These are phyloP conservation scores for Enteromius fasciolatus DNA, from an alignment of 2,797 vertebrate genomes.

Conservation along the genomic window DNA sequence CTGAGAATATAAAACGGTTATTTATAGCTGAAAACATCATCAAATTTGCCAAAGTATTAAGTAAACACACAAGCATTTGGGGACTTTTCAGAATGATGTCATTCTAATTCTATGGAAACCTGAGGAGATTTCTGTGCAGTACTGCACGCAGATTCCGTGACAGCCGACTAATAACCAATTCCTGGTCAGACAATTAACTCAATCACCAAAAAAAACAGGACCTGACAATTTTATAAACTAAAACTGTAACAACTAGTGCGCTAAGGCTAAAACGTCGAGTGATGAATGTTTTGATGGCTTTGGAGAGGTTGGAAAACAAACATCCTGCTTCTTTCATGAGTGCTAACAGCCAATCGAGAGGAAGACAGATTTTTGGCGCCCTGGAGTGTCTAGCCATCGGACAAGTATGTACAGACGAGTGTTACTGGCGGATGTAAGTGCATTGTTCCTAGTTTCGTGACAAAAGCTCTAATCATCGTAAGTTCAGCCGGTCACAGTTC, in stretches of 20 bases:
- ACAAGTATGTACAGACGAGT: conserved; percentile 42
- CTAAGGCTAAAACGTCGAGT: conserved; percentile 39
- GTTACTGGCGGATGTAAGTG: conserved; percentile 45
- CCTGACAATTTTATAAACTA: conserved; percentile 65
- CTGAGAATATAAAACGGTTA: neutral
- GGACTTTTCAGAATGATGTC: neutral
- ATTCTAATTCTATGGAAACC: neutral
- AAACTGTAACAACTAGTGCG: conserved; percentile 50
- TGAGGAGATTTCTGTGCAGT: neutral
- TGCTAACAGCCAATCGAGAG: conserved; percentile 46
- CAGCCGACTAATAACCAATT: conserved; percentile 61
- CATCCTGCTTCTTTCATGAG: conserved; percentile 34
- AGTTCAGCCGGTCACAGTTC: conserved; percentile 51
- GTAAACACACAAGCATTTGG: neutral
- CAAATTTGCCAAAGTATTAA: neutral
- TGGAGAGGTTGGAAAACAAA: conserved; percentile 54
- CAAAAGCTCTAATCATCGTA: conserved; percentile 44
- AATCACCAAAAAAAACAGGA: conserved; percentile 46
- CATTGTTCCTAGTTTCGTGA: conserved; percentile 44
- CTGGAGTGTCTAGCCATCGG: conserved; percentile 41
- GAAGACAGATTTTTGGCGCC: conserved; percentile 52
- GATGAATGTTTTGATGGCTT: conserved; percentile 53
- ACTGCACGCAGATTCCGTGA: neutral
- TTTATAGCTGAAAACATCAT: neutral
- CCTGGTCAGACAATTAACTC: conserved; percentile 64